Conservation (phyloP, 1,140 invertebrate species). For the Caenorhabditis latens region DNA sequence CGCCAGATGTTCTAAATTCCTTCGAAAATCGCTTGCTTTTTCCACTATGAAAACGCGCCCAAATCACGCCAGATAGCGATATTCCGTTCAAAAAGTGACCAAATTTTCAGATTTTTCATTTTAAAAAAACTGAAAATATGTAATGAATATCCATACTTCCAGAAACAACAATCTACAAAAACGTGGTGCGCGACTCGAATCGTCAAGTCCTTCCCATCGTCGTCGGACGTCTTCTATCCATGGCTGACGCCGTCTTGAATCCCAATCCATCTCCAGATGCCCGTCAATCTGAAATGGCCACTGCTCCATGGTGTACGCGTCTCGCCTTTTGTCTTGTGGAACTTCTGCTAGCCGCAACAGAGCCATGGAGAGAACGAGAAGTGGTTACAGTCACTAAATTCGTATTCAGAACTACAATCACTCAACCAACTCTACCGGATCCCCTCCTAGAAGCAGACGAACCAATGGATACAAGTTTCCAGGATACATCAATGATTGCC, state of each 20-base stretch:
- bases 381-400: slow-evolving; percentile 24
- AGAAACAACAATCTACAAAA: slow-evolving; percentile 16
- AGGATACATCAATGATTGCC: neutral
- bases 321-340: slow-evolving; percentile 23
- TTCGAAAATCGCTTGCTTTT: too few relatives aligned
- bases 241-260: neutral
- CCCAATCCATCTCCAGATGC: neutral
- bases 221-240: neutral
- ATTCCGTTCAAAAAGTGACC: too few relatives aligned
- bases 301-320: slow-evolving; percentile 7
- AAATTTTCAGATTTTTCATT: too few relatives aligned
- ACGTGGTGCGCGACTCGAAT: neutral
- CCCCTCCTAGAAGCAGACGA: neutral
- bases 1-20: too few relatives aligned
- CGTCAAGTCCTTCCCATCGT: slow-evolving; percentile 27
- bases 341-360: neutral
- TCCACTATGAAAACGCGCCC: too few relatives aligned
- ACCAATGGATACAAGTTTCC: slow-evolving; percentile 2
- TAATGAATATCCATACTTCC: neutral
- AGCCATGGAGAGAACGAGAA: slow-evolving; percentile 12
- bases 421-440: neutral
- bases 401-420: neutral
- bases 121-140: neutral
- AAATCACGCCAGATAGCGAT: too few relatives aligned
- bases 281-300: neutral